Conservation (phyloP, 2,113 vertebrate species). For the Perca flavescens region DNA sequence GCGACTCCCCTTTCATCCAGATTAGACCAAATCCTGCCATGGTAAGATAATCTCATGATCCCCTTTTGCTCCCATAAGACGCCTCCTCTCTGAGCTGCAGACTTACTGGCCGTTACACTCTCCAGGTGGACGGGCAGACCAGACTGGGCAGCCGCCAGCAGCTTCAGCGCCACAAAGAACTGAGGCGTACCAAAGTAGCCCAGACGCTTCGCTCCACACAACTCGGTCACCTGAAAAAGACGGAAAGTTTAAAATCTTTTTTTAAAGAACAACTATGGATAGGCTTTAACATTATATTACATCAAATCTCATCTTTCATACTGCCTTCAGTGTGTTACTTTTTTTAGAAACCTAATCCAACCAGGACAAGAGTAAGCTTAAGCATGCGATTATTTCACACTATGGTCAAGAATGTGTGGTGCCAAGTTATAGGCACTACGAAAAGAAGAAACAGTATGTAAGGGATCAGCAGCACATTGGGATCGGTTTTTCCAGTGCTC, state of each 20-base stretch:
- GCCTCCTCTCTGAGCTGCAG: conserved; percentile 37
- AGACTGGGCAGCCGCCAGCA: conserved; percentile 92
- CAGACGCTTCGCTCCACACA: conserved; percentile 92
- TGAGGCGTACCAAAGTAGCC: conserved; percentile 94
- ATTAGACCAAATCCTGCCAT: conserved; percentile 77
- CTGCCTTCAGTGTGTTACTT: neutral
- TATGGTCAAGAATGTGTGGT: neutral
- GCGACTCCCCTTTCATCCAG: conserved; percentile 71
- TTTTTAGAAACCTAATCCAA: conserved; percentile 16
- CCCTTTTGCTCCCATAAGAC: conserved; percentile 60
- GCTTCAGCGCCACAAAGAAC: conserved; percentile 94
- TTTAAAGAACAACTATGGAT: no score
- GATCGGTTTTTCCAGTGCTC: conserved; percentile 29
- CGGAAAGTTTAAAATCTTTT: neutral
- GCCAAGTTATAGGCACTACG: neutral
- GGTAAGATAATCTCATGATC: conserved; percentile 76
- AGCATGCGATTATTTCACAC: neutral
- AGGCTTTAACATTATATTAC: neutral
- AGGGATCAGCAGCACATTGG: conserved; percentile 23
- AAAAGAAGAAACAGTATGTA: conserved; percentile 13
- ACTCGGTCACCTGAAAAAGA: conserved; percentile 89
- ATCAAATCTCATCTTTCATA: neutral
- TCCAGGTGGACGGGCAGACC: conserved; percentile 92
- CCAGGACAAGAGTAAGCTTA: neutral
- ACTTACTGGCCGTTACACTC: conserved; percentile 92